Evolutionary conservation across 2,888 invertebrate species (phyloP).

Genomic region (Piscicola geometra): DNA sequence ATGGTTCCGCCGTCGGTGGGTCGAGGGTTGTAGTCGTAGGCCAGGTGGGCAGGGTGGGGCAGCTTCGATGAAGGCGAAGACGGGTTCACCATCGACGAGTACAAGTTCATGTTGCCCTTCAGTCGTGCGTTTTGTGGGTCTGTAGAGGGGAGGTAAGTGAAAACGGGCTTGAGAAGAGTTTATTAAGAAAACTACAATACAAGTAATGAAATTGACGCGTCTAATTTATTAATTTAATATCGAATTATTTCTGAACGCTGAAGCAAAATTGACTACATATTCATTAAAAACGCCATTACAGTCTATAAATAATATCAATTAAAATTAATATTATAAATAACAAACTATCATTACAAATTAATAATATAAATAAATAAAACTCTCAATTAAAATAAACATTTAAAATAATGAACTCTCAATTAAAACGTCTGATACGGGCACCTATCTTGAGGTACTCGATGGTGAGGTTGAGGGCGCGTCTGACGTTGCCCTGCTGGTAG

Average conservation of each 20-base stretch:
- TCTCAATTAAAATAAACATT: too few species aligned
- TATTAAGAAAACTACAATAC: too few species aligned
- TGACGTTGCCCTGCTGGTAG: constrained; percentile 70
- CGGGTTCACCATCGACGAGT: constrained; percentile 69
- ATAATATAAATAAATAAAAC: too few species aligned
- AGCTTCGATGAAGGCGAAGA: constrained; percentile 44
- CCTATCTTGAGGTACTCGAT: constrained; percentile 73
- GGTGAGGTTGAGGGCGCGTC: constrained; percentile 78
- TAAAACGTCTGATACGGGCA: constrained; percentile 40
- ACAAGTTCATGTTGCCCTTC: constrained; percentile 81
- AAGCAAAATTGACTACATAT: too few species aligned
- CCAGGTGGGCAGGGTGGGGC: not conserved
- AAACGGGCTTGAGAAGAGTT: too few species aligned
- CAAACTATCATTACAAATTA: not conserved
- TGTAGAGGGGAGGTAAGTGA: constrained; percentile 45
- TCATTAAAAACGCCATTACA: too few species aligned
- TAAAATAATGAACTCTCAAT: not conserved
- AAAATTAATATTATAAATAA: too few species aligned
- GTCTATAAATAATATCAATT: too few species aligned
- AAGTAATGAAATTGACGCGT: too few species aligned
- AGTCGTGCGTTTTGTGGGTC: constrained; percentile 72
- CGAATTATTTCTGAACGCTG: too few species aligned
- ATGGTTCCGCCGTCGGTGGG: constrained; percentile 44
- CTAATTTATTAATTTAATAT: too few species aligned
- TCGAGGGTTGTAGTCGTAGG: constrained; percentile 16